Percentiles rank a stretch among this genome's conserved stretches.
Conservation (phyloP, 2,113 vertebrate genomes). For the Cromileptes altivelis region DNA sequence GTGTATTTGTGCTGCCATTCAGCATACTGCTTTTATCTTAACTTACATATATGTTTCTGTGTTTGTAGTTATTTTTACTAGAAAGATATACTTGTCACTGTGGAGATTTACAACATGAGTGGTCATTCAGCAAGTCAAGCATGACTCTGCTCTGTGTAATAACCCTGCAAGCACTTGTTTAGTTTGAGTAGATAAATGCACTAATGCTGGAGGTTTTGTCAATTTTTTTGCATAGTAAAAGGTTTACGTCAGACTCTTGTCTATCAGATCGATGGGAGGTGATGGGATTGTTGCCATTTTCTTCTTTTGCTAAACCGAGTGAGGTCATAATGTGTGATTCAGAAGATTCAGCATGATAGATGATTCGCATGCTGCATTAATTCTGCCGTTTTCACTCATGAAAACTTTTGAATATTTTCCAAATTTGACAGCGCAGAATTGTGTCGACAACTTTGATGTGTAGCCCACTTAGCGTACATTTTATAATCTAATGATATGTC, state of each 20-base stretch:
- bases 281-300: not conserved
- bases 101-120: too few species aligned
- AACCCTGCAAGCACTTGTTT: not conserved
- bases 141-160: not conserved
- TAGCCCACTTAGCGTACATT: not conserved
- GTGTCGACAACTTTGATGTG: not conserved
- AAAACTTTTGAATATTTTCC: not conserved
- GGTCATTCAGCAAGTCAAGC: not conserved
- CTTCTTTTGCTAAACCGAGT: not conserved
- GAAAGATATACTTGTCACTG: not conserved
- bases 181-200: not conserved
- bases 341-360: not conserved
- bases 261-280: constrained; percentile 3
- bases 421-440: not conserved
- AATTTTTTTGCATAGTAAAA: not conserved
- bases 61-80: not conserved
- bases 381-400: not conserved
- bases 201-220: not conserved
- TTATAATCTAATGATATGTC: constrained; percentile 11
- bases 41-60: not conserved
- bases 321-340: not conserved
- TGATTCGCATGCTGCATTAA: not conserved
- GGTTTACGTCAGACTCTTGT: not conserved
- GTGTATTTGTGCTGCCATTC: not conserved
- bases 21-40: not conserved